Base-by-base conservation (phyloP, 2,888 invertebrate species). In the Ormia ochracea region DNA sequence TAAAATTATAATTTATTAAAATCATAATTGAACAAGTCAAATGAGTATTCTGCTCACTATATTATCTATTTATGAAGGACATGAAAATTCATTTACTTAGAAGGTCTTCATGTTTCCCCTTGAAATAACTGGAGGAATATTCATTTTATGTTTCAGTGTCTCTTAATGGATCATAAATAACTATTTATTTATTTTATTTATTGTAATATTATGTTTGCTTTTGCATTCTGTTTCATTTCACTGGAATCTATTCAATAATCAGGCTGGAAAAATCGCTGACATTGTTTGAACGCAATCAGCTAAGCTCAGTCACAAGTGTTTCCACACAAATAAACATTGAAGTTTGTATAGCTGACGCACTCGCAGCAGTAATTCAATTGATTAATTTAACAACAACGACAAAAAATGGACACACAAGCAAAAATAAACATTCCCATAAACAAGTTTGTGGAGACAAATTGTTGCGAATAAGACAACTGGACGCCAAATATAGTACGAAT, bases 341-440 rank as follows among this genome's bases (percentile, higher is more conserved):
- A 65, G 56, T 36, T 58, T 19, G 14, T 26, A 21, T 38, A 23
- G 52, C 43, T 23, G 52, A 52, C 31, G 69, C 63, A 56, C 7
- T 63, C 54, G 58, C 26, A 72, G 50, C 45, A 43, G 59, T 43
- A 56, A 36, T 63, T 68, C 73, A 73, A 56, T 78, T 78, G 78
- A 78, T 78, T 78, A 78, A 74, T 68, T 68, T 73, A 68, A 63
- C 50, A 69, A 78, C 52, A 66, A 26, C 21, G 9, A 21, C 66
- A 43, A 43, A 70, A 31, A 61, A 54, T 63, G 31, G 54, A 36
- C 28, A 65, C 45, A 65, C 56, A 45, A 56, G n/a, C 56, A 65
- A 17, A 65, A 73, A 45, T 10, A 23, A 73, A 28, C 12, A 31
- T 10, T 36, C 38, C 7, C 10, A 41, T 31, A 59, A 12, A 61